Conservation (phyloP, 2,113 vertebrate species). For the Rhadina sibilatrix region DNA sequence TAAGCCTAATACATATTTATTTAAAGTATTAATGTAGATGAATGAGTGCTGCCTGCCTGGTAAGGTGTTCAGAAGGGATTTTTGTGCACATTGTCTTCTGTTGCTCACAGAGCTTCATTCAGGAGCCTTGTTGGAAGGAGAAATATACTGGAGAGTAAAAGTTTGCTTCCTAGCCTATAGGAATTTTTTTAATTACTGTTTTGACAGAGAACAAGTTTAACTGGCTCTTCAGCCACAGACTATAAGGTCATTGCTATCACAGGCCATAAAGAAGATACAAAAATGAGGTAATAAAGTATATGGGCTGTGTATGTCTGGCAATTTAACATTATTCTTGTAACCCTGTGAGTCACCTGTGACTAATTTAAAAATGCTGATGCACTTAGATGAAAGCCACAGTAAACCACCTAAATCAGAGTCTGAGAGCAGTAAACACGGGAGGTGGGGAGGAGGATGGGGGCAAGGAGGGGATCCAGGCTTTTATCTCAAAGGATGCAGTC, state of each 20-base stretch:
- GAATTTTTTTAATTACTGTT: conserved; percentile 65
- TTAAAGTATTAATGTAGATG: conserved; percentile 50
- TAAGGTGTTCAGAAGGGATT: background rate
- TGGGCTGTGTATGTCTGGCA: conserved; percentile 58
- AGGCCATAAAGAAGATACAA: conserved; percentile 68
- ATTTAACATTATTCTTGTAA: conserved; percentile 67
- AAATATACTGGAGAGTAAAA: conserved; percentile 12
- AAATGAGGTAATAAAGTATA: conserved; percentile 67
- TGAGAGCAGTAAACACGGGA: conserved; percentile 48
- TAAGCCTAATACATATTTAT: conserved; percentile 38
- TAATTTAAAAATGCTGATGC: conserved; percentile 70
- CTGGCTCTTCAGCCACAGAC: conserved; percentile 41
- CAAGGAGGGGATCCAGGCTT: background rate
- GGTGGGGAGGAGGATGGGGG: background rate
- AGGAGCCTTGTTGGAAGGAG: conserved; percentile 1
- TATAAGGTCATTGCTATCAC: conserved; percentile 68
- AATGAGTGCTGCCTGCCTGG: background rate
- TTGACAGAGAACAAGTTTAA: conserved; percentile 66
- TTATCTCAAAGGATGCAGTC: conserved; percentile 42
- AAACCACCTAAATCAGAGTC: conserved; percentile 48
- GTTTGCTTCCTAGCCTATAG: conserved; percentile 35
- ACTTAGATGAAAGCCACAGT: conserved; percentile 57
- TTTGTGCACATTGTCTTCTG: background rate
- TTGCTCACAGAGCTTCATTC: background rate
- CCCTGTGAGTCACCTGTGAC: conserved; percentile 68